Evolutionary conservation across 2,888 invertebrate genomes (phyloP).

Genomic region (Campoplex nolae): DNA sequence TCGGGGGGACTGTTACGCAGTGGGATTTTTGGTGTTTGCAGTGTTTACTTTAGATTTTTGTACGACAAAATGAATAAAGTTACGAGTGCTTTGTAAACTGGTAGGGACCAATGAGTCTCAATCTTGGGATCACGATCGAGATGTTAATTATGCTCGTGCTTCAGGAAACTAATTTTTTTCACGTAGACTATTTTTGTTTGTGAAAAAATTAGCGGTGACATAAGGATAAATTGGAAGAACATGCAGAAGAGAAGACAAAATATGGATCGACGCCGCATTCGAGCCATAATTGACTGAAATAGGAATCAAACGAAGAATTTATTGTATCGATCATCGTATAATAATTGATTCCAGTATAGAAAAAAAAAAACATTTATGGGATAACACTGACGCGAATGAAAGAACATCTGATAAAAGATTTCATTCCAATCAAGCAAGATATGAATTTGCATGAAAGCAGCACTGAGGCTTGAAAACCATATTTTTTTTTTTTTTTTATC

Average conservation of each 20-base stretch:
- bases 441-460: not conserved
- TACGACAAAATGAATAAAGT: not conserved
- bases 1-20: constrained; percentile 11
- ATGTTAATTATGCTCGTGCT: not conserved
- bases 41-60: not conserved
- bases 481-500: not conserved
- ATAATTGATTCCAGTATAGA: not conserved
- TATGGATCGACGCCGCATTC: not conserved
- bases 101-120: not conserved
- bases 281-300: not conserved
- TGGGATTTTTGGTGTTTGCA: not conserved
- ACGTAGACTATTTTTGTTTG: not conserved
- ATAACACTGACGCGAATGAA: not conserved
- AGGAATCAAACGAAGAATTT: not conserved
- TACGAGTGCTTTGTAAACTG: no score
- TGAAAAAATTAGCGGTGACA: not conserved
- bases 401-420: not conserved
- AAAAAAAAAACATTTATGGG: not conserved
- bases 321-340: not conserved
- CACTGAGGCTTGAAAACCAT: not conserved
- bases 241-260: not conserved
- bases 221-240: not conserved
- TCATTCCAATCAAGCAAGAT: not conserved
- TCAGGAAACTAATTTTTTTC: not conserved
- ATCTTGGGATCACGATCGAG: not conserved